phyloP scores from a whole-genome alignment of 2,113 vertebrate genomes.

The Clupea harengus region DNA sequence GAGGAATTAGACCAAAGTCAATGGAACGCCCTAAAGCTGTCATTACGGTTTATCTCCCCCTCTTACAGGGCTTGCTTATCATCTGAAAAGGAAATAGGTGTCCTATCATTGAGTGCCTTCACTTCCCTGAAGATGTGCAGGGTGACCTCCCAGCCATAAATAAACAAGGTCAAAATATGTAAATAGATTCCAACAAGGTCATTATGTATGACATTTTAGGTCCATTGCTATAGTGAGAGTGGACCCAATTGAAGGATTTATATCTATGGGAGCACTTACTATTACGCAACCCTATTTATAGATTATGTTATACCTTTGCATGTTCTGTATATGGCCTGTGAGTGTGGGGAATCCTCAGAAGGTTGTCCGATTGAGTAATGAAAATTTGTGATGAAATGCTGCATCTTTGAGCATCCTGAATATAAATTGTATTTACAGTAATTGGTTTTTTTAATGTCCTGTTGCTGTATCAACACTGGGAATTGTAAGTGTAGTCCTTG shows the following conservation, averaged over 20 bases:
- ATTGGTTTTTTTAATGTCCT: too few species aligned
- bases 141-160: background rate
- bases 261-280: background rate
- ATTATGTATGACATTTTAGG: background rate
- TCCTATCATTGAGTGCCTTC: background rate
- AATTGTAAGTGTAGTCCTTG: background rate
- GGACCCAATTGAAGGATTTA: background rate
- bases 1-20: constrained; percentile 10
- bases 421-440: too few species aligned
- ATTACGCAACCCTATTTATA: background rate
- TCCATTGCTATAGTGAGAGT: background rate
- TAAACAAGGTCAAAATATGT: constrained; percentile 10
- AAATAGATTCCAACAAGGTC: background rate
- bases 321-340: background rate
- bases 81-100: background rate
- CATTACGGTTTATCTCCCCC: background rate
- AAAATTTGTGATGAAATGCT: background rate
- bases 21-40: constrained; percentile 20
- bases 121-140: background rate
- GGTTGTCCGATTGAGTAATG: background rate
- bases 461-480: too few species aligned
- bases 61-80: background rate
- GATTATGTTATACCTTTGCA: background rate
- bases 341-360: background rate
- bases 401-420: background rate